Conservation (phyloP, 23 tunicate species). For the Ascidia mentula region DNA sequence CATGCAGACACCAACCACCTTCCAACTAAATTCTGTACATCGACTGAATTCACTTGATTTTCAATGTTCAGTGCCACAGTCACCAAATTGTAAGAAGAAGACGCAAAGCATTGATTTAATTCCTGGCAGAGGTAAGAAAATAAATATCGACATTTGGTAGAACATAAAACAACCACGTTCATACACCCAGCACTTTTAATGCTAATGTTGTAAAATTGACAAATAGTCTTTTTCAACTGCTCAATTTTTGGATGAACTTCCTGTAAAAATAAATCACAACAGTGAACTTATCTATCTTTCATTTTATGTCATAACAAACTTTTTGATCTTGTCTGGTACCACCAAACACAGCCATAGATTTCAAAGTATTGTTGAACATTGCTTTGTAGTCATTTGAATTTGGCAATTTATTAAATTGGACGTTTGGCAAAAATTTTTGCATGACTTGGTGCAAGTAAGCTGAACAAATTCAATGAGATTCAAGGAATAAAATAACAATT, state of each 20-base stretch:
- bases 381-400: not conserved
- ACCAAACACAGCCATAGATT: not conserved
- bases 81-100: not conserved
- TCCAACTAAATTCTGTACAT: not conserved
- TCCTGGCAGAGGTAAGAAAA: not conserved
- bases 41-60: not conserved
- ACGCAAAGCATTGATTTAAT: not conserved
- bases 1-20: not conserved
- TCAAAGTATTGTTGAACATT: not conserved
- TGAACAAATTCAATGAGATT: not conserved
- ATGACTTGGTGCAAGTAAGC: not conserved
- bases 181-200: not conserved
- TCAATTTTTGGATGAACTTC: not conserved
- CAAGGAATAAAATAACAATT: no score
- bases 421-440: not conserved
- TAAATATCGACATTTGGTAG: not conserved
- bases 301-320: not conserved
- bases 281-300: not conserved
- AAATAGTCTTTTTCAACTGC: not conserved
- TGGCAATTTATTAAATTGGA: not conserved
- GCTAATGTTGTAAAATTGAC: not conserved
- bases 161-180: not conserved
- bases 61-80: not conserved
- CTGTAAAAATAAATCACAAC: not conserved
- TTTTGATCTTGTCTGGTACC: not conserved